Percentiles rank a stretch among this genome's conserved stretches.
These are phyloP conservation scores for Merodon equestris DNA, from an alignment of 2,888 invertebrate genomes.

Conservation along the genomic window DNA sequence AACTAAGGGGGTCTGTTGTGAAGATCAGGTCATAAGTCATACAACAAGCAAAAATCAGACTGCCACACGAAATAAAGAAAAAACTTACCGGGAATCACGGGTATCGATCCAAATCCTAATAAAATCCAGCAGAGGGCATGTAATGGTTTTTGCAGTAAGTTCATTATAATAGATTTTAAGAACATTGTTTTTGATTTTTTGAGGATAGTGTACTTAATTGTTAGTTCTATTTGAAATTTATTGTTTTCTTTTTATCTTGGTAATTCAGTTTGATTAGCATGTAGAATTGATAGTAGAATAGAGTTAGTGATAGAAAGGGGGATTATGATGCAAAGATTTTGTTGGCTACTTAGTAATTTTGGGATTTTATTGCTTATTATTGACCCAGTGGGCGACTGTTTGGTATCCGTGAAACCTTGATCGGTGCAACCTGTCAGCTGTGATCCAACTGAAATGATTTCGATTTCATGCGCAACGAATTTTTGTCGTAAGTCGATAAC, in stretches of 20 bases:
- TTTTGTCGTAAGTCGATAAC: constrained; percentile 21
- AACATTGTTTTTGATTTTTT: constrained; percentile 47
- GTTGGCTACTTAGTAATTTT: constrained; percentile 41
- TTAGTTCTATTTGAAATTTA: constrained; percentile 9
- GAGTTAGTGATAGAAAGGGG: constrained; percentile 42
- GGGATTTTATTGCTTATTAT: constrained; percentile 49
- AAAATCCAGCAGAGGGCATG: constrained; percentile 70
- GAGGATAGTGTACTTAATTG: constrained; percentile 51
- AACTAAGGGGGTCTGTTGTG: no score
- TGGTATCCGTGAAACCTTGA: constrained; percentile 57
- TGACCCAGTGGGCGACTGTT: constrained; percentile 39
- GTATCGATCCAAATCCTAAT: constrained; percentile 70
- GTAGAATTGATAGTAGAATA: constrained; percentile 61
- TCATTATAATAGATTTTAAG: constrained; percentile 65
- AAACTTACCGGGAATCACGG: constrained; percentile 70
- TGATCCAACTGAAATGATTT: constrained; percentile 59
- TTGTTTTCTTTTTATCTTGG: constrained; percentile 7
- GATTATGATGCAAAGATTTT: constrained; percentile 43
- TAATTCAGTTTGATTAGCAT: constrained; percentile 33
- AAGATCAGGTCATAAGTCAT: no score
- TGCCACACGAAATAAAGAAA: background rate
- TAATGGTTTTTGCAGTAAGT: constrained; percentile 66
- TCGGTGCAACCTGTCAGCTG: constrained; percentile 63
- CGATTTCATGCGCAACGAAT: constrained; percentile 60
- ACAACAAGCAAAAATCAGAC: background rate